Conservation (phyloP, 2,113 vertebrate genomes). For the Xiphophorus couchianus region DNA sequence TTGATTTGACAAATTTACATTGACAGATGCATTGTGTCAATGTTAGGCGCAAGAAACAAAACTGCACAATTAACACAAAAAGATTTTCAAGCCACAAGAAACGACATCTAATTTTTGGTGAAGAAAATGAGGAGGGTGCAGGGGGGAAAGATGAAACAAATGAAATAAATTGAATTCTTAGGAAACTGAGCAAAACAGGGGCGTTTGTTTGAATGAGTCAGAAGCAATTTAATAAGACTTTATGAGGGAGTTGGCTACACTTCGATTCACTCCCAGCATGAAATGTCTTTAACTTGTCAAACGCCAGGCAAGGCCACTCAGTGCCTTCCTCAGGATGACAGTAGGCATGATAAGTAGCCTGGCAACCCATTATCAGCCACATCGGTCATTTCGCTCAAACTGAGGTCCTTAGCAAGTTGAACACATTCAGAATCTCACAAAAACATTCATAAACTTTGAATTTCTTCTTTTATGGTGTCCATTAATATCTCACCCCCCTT, state of each 20-base stretch:
- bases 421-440: neutral
- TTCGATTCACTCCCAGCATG: slow-evolving; percentile 15
- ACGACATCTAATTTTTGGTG: neutral
- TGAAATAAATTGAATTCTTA: neutral
- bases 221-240: slow-evolving; percentile 12
- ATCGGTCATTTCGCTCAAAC: neutral
- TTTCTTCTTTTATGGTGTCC: too few species aligned
- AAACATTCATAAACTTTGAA: too few species aligned
- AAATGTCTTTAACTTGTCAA: slow-evolving; percentile 25
- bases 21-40: neutral
- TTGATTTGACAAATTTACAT: slow-evolving; percentile 20
- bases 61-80: neutral
- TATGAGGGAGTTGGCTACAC: slow-evolving; percentile 10
- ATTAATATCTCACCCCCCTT: too few species aligned
- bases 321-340: slow-evolving; percentile 7
- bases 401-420: neutral
- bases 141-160: too few species aligned
- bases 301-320: neutral
- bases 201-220: slow-evolving; percentile 3
- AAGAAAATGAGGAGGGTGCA: too few species aligned
- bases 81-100: neutral
- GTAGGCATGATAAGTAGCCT: slow-evolving; percentile 1
- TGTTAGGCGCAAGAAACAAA: neutral
- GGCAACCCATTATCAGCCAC: slow-evolving; percentile 3
- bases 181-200: neutral